phyloP scores from a whole-genome alignment of 2,888 invertebrate species.

The Subacronicta megacephala region DNA sequence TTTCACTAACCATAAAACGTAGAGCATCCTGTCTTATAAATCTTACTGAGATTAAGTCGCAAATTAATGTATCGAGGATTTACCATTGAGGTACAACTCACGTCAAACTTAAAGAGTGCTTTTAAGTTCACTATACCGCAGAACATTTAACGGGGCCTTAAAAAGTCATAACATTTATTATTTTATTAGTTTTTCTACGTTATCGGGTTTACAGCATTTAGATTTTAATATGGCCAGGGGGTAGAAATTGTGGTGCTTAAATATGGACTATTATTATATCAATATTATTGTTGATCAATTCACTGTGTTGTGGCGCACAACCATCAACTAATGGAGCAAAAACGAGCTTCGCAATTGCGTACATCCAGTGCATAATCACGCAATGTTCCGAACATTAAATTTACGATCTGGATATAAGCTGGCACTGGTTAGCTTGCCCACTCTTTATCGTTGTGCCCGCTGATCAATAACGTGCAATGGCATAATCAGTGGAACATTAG shows the following conservation, averaged over 20 bases:
- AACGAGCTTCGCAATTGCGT: background rate
- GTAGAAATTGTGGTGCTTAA: too few relatives aligned
- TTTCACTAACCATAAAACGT: constrained; percentile 13
- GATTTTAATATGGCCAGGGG: too few relatives aligned
- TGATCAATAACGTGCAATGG: constrained; percentile 63
- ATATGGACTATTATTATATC: too few relatives aligned
- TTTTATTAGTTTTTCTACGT: too few relatives aligned
- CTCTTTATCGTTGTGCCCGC: constrained; percentile 37
- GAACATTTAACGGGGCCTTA: too few relatives aligned
- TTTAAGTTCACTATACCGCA: too few relatives aligned
- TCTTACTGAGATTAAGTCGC: constrained; percentile 32
- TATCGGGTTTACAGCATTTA: too few relatives aligned
- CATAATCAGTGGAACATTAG: constrained; percentile 68
- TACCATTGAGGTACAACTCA: too few relatives aligned
- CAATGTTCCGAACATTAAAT: constrained; percentile 32
- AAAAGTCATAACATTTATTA: too few relatives aligned
- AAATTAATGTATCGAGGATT: constrained; percentile 46
- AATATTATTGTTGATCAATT: too few relatives aligned
- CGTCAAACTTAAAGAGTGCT: too few relatives aligned
- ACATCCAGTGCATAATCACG: background rate
- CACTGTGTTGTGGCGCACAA: background rate
- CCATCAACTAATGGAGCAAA: background rate
- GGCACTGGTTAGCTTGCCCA: constrained; percentile 21
- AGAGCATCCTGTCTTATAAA: constrained; percentile 39
- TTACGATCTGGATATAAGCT: constrained; percentile 34